Base-by-base conservation (phyloP, 2,888 invertebrate species). In the Peribatodes rhomboidaria region DNA sequence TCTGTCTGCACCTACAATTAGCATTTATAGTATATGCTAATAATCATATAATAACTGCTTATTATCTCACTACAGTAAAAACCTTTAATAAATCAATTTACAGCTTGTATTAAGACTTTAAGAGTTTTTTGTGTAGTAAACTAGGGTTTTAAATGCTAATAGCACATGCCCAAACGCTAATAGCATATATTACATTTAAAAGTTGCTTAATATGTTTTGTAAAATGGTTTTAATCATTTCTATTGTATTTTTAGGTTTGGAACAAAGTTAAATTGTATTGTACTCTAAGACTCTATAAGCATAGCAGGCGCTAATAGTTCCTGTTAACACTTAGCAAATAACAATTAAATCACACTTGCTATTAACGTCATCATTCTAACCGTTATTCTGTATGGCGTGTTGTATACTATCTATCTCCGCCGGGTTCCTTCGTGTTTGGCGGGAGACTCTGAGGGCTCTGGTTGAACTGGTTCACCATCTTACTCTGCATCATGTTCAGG, bases 401-500 rank as follows among this genome's bases (percentile, higher is more conserved):
- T 61, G 61, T 61, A 61, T 86, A 90, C 88, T 92, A 92, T 90
- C 91, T 92, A 54, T 90, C 88, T 33, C 77, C 76, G 13, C 77
- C 81, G 33, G 83, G 77, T 14, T 89, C 88, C 2, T 87, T 79
- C 31, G 81, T 73, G 71, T 74, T 80, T 4, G 89, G 89, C 8
- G 92, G 91, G 9, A 91, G 73, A 22, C 90, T 90, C 55, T 90
- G 90, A 0, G 90, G 91, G 33, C 84, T 85, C 67, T 84, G 85
- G 0, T 85, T 73, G 77, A 89, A 89, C 60, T 92, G 90, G 68
- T 86, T 90, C 49, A 93, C 92, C 89, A 94, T 89, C 72, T 93
- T 92, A 20, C 77, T 89, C 68, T 93, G 93, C 93, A 93, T 92
- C 88, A 93, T 91, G 72, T 94, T 94, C 47, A 94, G 93, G 14